Evolutionary conservation across 2,888 invertebrate species (phyloP).

Genomic region (Erebia palarica): DNA sequence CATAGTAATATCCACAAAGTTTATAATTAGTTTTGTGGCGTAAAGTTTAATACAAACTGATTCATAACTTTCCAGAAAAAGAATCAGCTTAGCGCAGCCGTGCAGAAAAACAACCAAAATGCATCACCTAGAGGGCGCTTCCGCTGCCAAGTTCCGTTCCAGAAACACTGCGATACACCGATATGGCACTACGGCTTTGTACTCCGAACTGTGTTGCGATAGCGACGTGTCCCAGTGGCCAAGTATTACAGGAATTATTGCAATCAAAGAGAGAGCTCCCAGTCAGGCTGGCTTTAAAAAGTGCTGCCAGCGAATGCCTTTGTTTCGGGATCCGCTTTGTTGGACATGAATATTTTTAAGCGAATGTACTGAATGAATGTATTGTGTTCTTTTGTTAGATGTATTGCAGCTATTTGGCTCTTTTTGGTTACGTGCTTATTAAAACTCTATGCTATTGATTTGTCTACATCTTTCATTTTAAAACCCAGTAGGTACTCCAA

Average conservation of each 20-base stretch:
- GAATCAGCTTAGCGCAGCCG: too few species aligned
- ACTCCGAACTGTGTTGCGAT: slow-evolving; percentile 20
- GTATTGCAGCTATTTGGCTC: slow-evolving; percentile 12
- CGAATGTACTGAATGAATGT: slow-evolving; percentile 24
- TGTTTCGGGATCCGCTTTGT: slow-evolving; percentile 36
- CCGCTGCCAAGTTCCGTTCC: slow-evolving; percentile 48
- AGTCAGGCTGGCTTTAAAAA: slow-evolving; percentile 38
- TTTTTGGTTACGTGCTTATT: background rate
- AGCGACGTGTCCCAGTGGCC: slow-evolving; percentile 42
- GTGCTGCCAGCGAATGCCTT: slow-evolving; percentile 33
- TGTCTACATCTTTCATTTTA: background rate
- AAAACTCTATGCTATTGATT: background rate
- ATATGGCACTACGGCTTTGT: slow-evolving; percentile 22
- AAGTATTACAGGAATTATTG: slow-evolving; percentile 43
- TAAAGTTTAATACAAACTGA: too few species aligned
- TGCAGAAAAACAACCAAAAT: slow-evolving; percentile 47
- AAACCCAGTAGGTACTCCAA: too few species aligned
- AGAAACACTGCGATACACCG: slow-evolving; percentile 21
- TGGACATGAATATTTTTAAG: slow-evolving; percentile 36
- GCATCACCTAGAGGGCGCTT: slow-evolving; percentile 62
- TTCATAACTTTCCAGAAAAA: too few species aligned
- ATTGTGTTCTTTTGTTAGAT: slow-evolving; percentile 22
- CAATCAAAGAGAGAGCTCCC: slow-evolving; percentile 47
- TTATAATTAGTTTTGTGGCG: too few species aligned
- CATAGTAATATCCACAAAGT: too few species aligned